A percentile compares a stretch with the other conserved stretches of the same genome.
Evolutionary conservation across 2,113 vertebrate genomes (phyloP).

Genomic region (Centrocercus urophasianus): DNA sequence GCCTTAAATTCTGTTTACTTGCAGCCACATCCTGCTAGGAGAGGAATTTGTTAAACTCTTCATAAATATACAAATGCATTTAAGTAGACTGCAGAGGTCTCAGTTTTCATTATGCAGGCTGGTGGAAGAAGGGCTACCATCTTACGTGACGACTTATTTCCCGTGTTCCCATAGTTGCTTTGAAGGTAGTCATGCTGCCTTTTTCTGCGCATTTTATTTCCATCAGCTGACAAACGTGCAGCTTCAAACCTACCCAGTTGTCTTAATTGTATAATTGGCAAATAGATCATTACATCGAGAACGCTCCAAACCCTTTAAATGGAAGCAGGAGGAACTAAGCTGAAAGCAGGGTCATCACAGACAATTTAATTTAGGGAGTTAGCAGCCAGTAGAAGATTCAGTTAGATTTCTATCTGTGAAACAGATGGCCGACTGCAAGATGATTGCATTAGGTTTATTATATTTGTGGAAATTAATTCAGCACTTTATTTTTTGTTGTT

Average conservation of each 20-base stretch:
- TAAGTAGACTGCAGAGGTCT: background rate
- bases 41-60: background rate
- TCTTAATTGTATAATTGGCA: background rate
- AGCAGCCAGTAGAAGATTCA: slow-evolving; percentile 56
- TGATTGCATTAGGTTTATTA: slow-evolving; percentile 76
- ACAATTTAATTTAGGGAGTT: slow-evolving; percentile 72
- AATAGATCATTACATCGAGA: background rate
- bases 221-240: background rate
- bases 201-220: background rate
- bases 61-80: background rate
- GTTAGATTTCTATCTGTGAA: slow-evolving; percentile 70
- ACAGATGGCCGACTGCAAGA: slow-evolving; percentile 74
- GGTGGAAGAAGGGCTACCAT: background rate
- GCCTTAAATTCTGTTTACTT: background rate
- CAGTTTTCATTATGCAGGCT: background rate
- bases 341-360: slow-evolving; percentile 42
- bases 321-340: slow-evolving; percentile 12
- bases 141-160: background rate
- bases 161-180: background rate
- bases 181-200: background rate
- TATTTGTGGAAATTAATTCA: slow-evolving; percentile 79
- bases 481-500: slow-evolving; percentile 53
- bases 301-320: background rate
- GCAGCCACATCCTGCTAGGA: background rate
- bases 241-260: background rate